Evolutionary conservation across 2,888 invertebrate species (phyloP), one percentile per base, ranked within the genome.

Genomic region (Ophion obscuratus): DNA sequence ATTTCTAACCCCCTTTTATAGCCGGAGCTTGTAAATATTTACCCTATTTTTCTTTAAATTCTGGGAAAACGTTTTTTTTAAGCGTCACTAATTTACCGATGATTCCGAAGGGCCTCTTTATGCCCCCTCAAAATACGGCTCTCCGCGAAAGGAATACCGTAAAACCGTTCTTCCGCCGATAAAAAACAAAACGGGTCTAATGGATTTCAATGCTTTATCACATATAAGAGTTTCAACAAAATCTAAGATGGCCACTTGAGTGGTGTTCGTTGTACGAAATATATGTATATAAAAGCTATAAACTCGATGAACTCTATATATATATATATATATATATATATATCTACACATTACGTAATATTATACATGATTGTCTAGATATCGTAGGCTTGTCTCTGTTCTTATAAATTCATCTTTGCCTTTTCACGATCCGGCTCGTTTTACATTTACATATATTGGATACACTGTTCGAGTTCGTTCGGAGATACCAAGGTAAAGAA

Each of bases 321-420:
- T n/a, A 57, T 61, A 70, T 70, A 70, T 20, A 71, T n/a, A 40
- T 70, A 81, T 27, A 81, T 64, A 80, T 20, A 68, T 59, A 82
- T 53, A 82, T 67, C 78, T 44, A 77, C 24, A 84, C 53, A 66
- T 40, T 57, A 40, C 64, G 9, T 59, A 36, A 73, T 80, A 76
- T 64, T 75, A 73, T 79, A 76, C 79, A 83, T 84, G 67, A 82
- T 81, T 86, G 86, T 88, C 80, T 87, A 84, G 53, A 70, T 74
- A 83, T 71, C n/a, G 40, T 78, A 83, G 59, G 70, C 80, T 74
- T 84, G 67, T 40, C 62, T 83, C 75, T 78, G 77, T 75, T 67
- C 61, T 62, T 70, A 67, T 77, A 53, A 61, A 64, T 82, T 79
- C 2, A 71, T 81, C 84, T 81, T 24, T 67, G 44, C 31, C 47